phyloP scores from a whole-genome alignment of 2,113 vertebrate species.

The Hymenochirus boettgeri region DNA sequence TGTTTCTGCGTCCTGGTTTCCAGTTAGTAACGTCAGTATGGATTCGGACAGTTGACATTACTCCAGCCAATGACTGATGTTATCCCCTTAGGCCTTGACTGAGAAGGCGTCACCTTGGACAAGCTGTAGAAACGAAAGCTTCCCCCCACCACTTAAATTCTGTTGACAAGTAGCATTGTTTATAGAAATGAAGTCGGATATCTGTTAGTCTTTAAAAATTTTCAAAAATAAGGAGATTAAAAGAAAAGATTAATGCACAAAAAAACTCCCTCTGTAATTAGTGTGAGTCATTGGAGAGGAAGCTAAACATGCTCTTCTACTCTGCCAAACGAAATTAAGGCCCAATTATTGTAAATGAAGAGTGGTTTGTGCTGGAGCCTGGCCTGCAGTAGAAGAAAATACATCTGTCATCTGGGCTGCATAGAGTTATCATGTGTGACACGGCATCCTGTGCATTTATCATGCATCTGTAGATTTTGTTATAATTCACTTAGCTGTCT shows the following conservation, averaged over 20 bases:
- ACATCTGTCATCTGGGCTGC: conserved; percentile 81
- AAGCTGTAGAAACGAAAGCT: too few species aligned
- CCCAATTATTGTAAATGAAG: conserved; percentile 92
- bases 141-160: too few species aligned
- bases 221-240: conserved; percentile 51
- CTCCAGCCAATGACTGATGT: too few species aligned
- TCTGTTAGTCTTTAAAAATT: conserved; percentile 25
- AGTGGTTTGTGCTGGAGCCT: conserved; percentile 80
- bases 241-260: conserved; percentile 55
- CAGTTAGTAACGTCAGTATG: too few species aligned
- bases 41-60: too few species aligned
- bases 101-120: too few species aligned
- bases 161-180: too few species aligned
- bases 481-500: conserved; percentile 75
- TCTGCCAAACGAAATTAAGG: conserved; percentile 87
- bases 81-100: too few species aligned
- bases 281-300: conserved; percentile 76
- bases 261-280: conserved; percentile 68
- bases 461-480: conserved; percentile 78
- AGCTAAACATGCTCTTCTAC: conserved; percentile 67
- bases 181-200: conserved; percentile 40
- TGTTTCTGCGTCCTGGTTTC: too few species aligned
- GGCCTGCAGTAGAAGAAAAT: conserved; percentile 77
- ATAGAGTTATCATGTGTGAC: conserved; percentile 75
- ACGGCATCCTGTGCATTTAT: conserved; percentile 77